Evolutionary conservation across 2,888 invertebrate species (phyloP).

Genomic region (Hermaeophaga mercurialis): DNA sequence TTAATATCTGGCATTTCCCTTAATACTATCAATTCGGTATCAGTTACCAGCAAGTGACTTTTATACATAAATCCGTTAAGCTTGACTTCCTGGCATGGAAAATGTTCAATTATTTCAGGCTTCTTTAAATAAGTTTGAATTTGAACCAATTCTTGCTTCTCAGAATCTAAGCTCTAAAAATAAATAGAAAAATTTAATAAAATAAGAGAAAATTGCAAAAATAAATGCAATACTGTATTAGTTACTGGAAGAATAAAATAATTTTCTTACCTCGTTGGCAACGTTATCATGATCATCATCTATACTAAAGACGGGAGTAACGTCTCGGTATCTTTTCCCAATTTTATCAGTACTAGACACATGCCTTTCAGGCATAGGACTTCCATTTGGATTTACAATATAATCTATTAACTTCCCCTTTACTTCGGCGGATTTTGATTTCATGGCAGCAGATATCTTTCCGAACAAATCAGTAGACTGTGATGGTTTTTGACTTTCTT

Average conservation of each 20-base stretch:
- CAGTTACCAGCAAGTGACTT: slow-evolving; percentile 85
- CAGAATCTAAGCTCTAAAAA: slow-evolving; percentile 56
- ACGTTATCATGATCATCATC: slow-evolving; percentile 81
- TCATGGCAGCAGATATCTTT: slow-evolving; percentile 85
- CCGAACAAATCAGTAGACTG: slow-evolving; percentile 75
- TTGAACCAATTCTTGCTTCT: slow-evolving; percentile 78
- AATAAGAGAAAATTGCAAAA: no score
- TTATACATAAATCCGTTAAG: slow-evolving; percentile 87
- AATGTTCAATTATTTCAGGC: slow-evolving; percentile 83
- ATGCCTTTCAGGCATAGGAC: slow-evolving; percentile 71
- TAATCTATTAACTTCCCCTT: slow-evolving; percentile 92
- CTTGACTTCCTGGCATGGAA: slow-evolving; percentile 91
- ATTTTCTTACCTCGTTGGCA: slow-evolving; percentile 55
- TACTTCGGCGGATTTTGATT: slow-evolving; percentile 88
- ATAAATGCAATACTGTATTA: no score
- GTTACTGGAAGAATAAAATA: no score
- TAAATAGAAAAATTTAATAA: background rate
- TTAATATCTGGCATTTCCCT: slow-evolving; percentile 77
- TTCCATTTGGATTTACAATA: slow-evolving; percentile 81
- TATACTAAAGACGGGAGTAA: slow-evolving; percentile 92
- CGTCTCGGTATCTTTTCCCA: slow-evolving; percentile 87
- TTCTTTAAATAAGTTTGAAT: slow-evolving; percentile 81
- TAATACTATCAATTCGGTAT: slow-evolving; percentile 83
- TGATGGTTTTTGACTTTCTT: slow-evolving; percentile 41
- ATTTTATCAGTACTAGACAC: slow-evolving; percentile 84